Conservation (phyloP, 2,113 vertebrate species). For the Sigmodon hispidus region DNA sequence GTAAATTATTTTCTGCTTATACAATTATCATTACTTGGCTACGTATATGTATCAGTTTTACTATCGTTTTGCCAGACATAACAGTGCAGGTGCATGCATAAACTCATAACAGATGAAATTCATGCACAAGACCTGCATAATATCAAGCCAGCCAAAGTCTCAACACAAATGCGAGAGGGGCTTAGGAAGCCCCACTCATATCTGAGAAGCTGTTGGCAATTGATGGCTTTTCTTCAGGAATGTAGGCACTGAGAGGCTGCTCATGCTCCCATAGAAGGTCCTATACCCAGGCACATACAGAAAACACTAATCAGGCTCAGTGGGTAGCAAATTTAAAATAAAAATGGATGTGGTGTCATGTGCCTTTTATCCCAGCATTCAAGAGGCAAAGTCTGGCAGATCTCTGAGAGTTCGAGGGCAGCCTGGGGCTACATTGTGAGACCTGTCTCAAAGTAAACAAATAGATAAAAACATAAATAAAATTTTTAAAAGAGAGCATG, state of each 20-base stretch:
- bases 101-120: background rate
- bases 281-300: background rate
- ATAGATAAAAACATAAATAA: background rate
- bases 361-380: background rate
- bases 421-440: background rate
- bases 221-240: background rate
- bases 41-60: background rate
- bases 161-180: background rate
- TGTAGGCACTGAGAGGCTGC: background rate
- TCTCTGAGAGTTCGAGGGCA: background rate
- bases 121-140: background rate
- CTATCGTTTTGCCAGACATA: accelerated
- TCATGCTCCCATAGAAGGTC: too few species aligned
- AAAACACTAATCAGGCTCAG: background rate
- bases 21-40: background rate
- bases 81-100: background rate
- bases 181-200: background rate
- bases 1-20: background rate
- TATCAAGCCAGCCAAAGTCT: background rate
- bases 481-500: background rate
- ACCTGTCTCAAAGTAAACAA: background rate
- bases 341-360: background rate
- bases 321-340: background rate
- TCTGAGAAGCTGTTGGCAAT: background rate
- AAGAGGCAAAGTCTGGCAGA: background rate